Conservation (phyloP, 2,113 vertebrate genomes). For the Microcebus jonahi region DNA sequence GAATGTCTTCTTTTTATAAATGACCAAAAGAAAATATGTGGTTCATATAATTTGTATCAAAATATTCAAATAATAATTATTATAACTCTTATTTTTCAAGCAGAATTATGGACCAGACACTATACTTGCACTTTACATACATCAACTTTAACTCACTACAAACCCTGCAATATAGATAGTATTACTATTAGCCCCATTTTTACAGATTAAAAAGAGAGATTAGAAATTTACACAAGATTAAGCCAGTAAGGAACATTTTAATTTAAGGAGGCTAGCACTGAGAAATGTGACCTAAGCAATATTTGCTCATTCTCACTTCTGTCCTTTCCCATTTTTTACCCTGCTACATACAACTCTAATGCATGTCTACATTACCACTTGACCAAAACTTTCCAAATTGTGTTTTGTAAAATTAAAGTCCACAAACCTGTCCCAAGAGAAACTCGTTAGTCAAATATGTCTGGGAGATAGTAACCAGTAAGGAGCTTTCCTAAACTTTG, state of each 20-base stretch:
- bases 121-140: not conserved
- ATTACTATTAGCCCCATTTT: not conserved
- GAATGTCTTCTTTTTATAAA: not conserved
- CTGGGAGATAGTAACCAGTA: not conserved
- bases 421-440: not conserved
- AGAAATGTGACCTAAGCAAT: not conserved
- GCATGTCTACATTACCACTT: not conserved
- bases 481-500: not conserved
- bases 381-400: not conserved
- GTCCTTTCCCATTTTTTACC: not conserved
- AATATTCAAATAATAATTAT: not conserved
- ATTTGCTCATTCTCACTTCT: not conserved
- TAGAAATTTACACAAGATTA: not conserved
- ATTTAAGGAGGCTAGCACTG: not conserved
- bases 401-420: not conserved
- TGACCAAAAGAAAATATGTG: not conserved
- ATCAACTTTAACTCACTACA: not conserved
- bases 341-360: not conserved
- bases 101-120: not conserved
- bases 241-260: not conserved
- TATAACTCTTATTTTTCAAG: not conserved
- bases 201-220: not conserved
- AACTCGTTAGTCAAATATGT: not conserved
- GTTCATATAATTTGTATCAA: not conserved
- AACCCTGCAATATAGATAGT: not conserved